Percentiles rank a stretch among this genome's conserved stretches.
These are phyloP conservation scores for Drosophila ustulata DNA, from an alignment of 2,888 invertebrate genomes.

Conservation along the genomic window DNA sequence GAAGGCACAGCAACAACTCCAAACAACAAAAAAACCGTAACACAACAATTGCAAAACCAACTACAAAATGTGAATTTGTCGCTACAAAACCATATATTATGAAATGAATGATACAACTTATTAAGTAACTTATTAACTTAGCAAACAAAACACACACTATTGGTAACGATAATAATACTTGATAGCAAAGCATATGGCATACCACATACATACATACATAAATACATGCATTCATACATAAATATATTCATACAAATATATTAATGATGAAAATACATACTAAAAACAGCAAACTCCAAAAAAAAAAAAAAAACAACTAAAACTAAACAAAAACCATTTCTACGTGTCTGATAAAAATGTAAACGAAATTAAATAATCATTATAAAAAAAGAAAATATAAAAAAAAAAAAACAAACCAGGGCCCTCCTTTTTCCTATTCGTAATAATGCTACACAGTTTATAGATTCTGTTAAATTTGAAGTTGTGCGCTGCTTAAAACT, in stretches of 20 bases:
- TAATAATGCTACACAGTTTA: conserved; percentile 40
- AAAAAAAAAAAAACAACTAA: conserved; percentile 21
- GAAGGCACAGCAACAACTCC: conserved; percentile 48
- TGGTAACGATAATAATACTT: conserved; percentile 76
- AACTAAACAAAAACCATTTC: conserved; percentile 33
- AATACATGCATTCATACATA: conserved; percentile 32
- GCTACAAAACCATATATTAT: conserved; percentile 50
- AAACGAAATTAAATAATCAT: conserved; percentile 40
- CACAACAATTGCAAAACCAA: conserved; percentile 49
- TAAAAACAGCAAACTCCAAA: conserved; percentile 46
- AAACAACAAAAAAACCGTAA: conserved; percentile 22
- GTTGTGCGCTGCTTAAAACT: conserved; percentile 62
- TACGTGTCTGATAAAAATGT: conserved; percentile 55
- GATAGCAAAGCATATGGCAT: conserved; percentile 61
- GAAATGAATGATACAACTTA: conserved; percentile 46
- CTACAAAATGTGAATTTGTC: conserved; percentile 56
- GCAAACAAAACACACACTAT: conserved; percentile 61
- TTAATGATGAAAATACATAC: conserved; percentile 35
- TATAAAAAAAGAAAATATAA: conserved; percentile 8
- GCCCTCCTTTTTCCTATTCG: conserved; percentile 48
- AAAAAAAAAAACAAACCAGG: conserved; percentile 34
- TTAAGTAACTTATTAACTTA: conserved; percentile 64
- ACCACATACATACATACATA: conserved; percentile 52
- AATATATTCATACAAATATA: conserved; percentile 29
- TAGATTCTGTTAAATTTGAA: conserved; percentile 55